phyloP scores from a whole-genome alignment of 2,888 invertebrate genomes.

The Creontiades dilutus region DNA sequence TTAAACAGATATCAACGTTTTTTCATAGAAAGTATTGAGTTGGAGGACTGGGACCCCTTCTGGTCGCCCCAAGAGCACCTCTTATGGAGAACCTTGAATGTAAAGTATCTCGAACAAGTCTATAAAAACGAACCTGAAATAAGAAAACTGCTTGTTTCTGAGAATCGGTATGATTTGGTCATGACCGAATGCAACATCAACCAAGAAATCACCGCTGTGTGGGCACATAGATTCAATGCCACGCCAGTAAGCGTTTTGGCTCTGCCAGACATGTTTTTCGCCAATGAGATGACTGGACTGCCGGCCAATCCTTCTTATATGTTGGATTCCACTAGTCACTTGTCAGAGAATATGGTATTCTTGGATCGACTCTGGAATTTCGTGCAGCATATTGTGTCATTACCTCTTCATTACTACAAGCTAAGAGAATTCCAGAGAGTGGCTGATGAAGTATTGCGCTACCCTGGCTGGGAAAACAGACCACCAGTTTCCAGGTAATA shows the following conservation, averaged over 20 bases:
- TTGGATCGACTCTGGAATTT: conserved; percentile 60
- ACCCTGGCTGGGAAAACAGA: conserved; percentile 66
- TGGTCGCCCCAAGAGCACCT: conserved; percentile 25
- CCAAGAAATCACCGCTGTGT: conserved; percentile 37
- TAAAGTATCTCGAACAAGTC: conserved; percentile 23
- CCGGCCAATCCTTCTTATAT: conserved; percentile 26
- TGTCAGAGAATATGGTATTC: conserved; percentile 56
- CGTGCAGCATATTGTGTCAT: background rate
- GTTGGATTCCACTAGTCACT: conserved; percentile 46
- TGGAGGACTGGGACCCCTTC: background rate
- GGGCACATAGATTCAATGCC: conserved; percentile 27
- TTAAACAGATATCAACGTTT: background rate
- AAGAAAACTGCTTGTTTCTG: background rate
- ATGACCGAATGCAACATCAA: conserved; percentile 35
- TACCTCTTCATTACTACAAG: conserved; percentile 69
- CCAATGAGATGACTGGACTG: conserved; percentile 33
- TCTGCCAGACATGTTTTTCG: conserved; percentile 22
- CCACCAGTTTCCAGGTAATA: conserved; percentile 26
- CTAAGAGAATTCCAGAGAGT: conserved; percentile 72
- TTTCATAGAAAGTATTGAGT: background rate
- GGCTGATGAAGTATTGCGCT: conserved; percentile 5
- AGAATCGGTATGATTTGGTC: conserved; percentile 7
- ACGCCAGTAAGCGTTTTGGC: conserved; percentile 15
- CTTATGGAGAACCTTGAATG: background rate
- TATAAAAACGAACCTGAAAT: conserved; percentile 39